phyloP scores from a whole-genome alignment of 92 coral and sea anemone genomes.

The Porites divaricata region DNA sequence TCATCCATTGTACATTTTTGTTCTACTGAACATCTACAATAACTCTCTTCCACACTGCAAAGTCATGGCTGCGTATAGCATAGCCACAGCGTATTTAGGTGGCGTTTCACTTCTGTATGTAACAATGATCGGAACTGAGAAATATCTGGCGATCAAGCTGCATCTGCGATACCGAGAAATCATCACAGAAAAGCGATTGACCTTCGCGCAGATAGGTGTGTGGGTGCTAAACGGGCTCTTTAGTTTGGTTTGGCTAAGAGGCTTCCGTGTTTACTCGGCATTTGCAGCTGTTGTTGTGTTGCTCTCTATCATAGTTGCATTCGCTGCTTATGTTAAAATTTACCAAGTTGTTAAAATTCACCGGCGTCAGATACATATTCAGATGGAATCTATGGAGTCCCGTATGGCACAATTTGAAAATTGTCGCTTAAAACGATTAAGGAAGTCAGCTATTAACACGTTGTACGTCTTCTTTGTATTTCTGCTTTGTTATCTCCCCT shows the following conservation, averaged over 20 bases:
- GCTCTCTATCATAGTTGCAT: not conserved
- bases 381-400: not conserved
- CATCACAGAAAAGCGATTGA: constrained; percentile 19
- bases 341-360: constrained; percentile 20
- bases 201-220: not conserved
- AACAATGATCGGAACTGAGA: constrained; percentile 9
- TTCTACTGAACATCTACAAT: constrained; percentile 4
- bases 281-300: constrained; percentile 5
- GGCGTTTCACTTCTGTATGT: constrained; percentile 20
- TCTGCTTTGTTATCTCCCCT: constrained; percentile 21
- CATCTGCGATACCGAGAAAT: constrained; percentile 16
- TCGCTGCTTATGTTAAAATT: constrained; percentile 12
- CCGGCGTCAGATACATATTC: not conserved
- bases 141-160: constrained; percentile 16
- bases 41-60: not conserved
- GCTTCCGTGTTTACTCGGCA: constrained; percentile 20
- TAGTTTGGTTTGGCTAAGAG: constrained; percentile 25
- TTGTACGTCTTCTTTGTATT: constrained; percentile 21
- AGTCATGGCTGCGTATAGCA: constrained; percentile 5
- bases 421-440: not conserved
- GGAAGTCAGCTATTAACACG: constrained; percentile 20
- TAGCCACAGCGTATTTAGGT: constrained; percentile 1
- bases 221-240: constrained; percentile 4
- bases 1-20: constrained; percentile 32
- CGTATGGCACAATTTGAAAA: not conserved